These are phyloP conservation scores for Mormyrus proboscirostris DNA, from an alignment of 2,797 vertebrate genomes.

Conservation along the genomic window DNA sequence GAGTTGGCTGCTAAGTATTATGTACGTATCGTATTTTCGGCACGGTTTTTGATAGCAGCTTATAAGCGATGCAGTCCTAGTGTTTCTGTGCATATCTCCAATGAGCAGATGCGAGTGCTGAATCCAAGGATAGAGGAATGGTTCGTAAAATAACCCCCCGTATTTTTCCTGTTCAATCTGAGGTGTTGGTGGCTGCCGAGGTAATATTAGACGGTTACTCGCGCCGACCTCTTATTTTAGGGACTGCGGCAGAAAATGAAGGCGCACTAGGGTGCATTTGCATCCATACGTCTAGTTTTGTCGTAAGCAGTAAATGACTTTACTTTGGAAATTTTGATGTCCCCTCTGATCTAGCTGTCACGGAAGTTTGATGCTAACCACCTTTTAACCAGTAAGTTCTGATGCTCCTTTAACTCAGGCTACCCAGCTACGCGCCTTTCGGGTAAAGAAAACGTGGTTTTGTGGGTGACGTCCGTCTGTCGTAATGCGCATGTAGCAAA, in stretches of 20 bases:
- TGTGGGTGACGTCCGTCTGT: background rate
- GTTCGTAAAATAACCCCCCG: background rate
- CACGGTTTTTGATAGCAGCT: background rate
- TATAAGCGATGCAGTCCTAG: background rate
- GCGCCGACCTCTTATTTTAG: background rate
- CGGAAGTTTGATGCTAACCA: background rate
- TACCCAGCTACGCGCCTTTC: background rate
- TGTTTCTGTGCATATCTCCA: background rate
- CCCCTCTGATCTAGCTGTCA: background rate
- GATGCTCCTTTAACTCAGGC: background rate
- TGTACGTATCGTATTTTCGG: background rate
- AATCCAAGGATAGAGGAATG: background rate
- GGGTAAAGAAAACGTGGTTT: background rate
- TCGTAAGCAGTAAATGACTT: background rate
- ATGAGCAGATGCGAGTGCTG: background rate
- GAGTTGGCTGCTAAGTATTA: background rate
- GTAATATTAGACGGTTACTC: constrained; percentile 28
- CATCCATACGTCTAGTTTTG: background rate
- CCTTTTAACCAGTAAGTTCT: background rate
- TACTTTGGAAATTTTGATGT: background rate
- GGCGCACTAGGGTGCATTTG: background rate
- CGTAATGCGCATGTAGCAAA: background rate
- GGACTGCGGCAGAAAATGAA: background rate
- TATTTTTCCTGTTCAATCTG: constrained; percentile 2
- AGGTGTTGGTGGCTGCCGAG: constrained; percentile 33